Percentiles rank a stretch among this genome's conserved stretches.
These are phyloP conservation scores for Charina bottae DNA, from an alignment of 2,113 vertebrate genomes.

Conservation along the genomic window DNA sequence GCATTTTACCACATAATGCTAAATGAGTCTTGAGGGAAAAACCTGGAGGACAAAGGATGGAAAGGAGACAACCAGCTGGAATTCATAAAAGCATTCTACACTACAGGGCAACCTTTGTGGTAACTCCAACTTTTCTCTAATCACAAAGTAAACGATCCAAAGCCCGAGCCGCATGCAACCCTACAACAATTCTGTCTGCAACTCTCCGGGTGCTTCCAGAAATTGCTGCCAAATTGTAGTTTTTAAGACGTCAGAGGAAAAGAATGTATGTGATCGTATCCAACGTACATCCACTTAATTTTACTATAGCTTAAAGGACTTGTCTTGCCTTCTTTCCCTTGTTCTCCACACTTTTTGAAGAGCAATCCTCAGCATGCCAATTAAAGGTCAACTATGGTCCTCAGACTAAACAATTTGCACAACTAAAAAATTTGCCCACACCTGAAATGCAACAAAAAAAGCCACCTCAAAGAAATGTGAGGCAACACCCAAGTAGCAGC, in stretches of 20 bases:
- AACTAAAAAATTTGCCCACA: neutral
- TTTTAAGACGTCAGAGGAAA: neutral
- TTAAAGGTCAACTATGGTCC: neutral
- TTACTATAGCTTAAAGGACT: neutral
- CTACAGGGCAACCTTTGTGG: neutral
- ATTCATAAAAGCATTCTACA: neutral
- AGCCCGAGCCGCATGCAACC: neutral
- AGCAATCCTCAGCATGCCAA: neutral
- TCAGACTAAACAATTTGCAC: neutral
- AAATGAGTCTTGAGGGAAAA: neutral
- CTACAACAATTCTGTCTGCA: neutral
- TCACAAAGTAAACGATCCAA: neutral
- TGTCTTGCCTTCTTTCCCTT: neutral
- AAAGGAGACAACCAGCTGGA: neutral
- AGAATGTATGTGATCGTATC: neutral
- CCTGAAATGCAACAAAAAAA: neutral
- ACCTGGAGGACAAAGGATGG: neutral
- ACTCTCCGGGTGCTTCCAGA: neutral
- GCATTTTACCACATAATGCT: neutral
- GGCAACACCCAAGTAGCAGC: neutral
- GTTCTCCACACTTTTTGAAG: neutral
- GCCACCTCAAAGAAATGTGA: neutral
- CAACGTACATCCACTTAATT: neutral
- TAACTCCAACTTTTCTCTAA: neutral
- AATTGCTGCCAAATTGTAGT: neutral